phyloP scores from a whole-genome alignment of 2,797 vertebrate species.

The Epinephelus awoara region DNA sequence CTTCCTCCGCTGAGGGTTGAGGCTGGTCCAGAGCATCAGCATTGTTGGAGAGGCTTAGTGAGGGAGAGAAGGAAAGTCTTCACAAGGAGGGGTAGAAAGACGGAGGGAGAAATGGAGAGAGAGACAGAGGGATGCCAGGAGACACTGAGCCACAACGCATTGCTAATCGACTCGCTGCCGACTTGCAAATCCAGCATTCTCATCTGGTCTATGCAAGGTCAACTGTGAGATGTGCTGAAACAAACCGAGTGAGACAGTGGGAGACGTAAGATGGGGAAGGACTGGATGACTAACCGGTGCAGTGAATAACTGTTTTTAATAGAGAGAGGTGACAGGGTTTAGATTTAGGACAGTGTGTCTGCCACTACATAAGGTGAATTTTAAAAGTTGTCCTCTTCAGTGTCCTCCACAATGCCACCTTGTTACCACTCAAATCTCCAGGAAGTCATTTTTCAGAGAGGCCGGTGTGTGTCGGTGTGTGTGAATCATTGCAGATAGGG shows the following conservation, averaged over 20 bases:
- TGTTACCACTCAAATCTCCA: conserved; percentile 67
- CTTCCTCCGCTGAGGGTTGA: conserved; percentile 67
- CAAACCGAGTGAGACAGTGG: conserved; percentile 61
- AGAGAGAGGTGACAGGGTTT: conserved; percentile 50
- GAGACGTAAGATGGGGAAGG: conserved; percentile 38
- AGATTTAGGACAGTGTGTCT: conserved; percentile 61
- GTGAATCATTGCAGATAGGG: conserved; percentile 59
- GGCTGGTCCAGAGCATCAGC: conserved; percentile 65
- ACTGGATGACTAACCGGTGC: conserved; percentile 54
- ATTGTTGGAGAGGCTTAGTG: conserved; percentile 66
- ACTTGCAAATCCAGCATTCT: conserved; percentile 73
- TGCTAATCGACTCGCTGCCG: conserved; percentile 72
- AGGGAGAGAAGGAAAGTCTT: conserved; percentile 60
- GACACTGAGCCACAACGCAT: conserved; percentile 61
- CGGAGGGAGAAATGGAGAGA: conserved; percentile 51
- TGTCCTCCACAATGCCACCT: conserved; percentile 71
- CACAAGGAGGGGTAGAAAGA: conserved; percentile 39
- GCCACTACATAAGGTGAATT: conserved; percentile 63
- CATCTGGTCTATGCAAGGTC: conserved; percentile 68
- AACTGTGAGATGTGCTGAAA: conserved; percentile 63
- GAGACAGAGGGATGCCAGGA: conserved; percentile 64
- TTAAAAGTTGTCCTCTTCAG: conserved; percentile 60
- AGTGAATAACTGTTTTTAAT: conserved; percentile 60
- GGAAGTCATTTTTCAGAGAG: conserved; percentile 74
- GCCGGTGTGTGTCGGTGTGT: conserved; percentile 39